Percentiles rank a stretch among this genome's conserved stretches.
phyloP scores from a whole-genome alignment of 2,113 vertebrate genomes.

The Diadophis punctatus region DNA sequence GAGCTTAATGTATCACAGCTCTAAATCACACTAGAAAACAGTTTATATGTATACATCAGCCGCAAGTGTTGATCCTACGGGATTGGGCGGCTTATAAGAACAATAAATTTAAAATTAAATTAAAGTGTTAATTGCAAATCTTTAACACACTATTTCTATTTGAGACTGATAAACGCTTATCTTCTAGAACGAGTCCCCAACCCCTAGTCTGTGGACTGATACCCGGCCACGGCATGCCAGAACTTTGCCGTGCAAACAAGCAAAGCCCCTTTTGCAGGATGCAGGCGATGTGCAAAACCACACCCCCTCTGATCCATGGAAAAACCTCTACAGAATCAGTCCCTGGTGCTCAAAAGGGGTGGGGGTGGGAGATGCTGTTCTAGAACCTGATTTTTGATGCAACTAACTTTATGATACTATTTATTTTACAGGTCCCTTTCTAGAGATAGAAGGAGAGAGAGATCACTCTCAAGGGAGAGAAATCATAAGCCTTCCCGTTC shows the following conservation, averaged over 20 bases:
- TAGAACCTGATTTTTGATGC: background rate
- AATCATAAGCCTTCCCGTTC: conserved; percentile 91
- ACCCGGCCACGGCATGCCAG: too few species aligned
- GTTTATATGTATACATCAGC: background rate
- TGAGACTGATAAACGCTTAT: background rate
- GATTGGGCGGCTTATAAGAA: too few species aligned
- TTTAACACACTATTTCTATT: background rate
- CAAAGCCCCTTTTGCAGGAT: too few species aligned
- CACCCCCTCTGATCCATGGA: too few species aligned
- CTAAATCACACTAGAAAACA: background rate
- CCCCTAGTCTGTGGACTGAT: too few species aligned
- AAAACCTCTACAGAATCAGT: too few species aligned
- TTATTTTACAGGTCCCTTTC: conserved; percentile 82
- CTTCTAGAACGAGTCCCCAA: background rate
- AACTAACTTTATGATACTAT: background rate
- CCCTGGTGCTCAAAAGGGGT: too few species aligned
- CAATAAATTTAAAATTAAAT: too few species aligned
- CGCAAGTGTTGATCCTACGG: too few species aligned
- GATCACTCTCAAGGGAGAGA: conserved; percentile 91
- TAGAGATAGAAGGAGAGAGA: conserved; percentile 91
- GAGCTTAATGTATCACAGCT: background rate
- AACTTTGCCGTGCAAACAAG: too few species aligned
- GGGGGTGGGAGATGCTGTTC: background rate
- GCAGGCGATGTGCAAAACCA: too few species aligned
- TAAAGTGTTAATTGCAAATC: background rate